Base-by-base conservation (phyloP, 2,888 invertebrate genomes). In the Halictus ligatus region DNA sequence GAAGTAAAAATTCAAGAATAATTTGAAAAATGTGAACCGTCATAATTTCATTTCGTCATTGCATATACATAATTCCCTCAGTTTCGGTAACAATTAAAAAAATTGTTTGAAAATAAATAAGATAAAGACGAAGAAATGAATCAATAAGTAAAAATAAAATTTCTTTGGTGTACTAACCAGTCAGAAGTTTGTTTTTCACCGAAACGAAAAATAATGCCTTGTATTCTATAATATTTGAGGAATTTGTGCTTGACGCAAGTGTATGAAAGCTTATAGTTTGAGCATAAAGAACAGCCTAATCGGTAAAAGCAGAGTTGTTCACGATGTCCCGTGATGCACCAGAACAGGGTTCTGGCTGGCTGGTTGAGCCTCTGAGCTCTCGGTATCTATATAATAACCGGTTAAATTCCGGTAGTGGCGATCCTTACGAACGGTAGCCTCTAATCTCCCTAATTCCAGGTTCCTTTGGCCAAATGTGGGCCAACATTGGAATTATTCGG, bases 391-490 rank as follows among this genome's bases (percentile, higher is more conserved):
- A 92, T 95, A 95, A 95, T 95, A 94, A 95, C 93, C 93, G 94
- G 94, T 94, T 93, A 93, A 95, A 95, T 95, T 95, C 95, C 95
- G 94, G 95, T 95, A 95, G 95, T 95, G 92, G 94, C 91, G 89
- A 93, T 94, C 93, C 93, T 93, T 93, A 93, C 93, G 93, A 94
- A 95, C 95, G 94, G 95, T 95, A 95, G 95, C 95, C 95, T 94
- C 95, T 95, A 95, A 95, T 95, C 95, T 95, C 93, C 91, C 94
- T 95, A 95, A 95, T 95, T 95, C 92, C 90, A 90, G 95, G 95
- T 94, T 95, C 88, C 92, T 91, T 90, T 92, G 84, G 88, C 90
- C 92, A 92, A 92, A 93, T 92, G 91, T 93, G 92, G 93, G 90
- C 92, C 93, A 93, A 92, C 94, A 92, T 93, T 92, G 92, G 92